Evolutionary conservation across 1,140 invertebrate genomes (phyloP).

Genomic region (Chlorops oryzae): DNA sequence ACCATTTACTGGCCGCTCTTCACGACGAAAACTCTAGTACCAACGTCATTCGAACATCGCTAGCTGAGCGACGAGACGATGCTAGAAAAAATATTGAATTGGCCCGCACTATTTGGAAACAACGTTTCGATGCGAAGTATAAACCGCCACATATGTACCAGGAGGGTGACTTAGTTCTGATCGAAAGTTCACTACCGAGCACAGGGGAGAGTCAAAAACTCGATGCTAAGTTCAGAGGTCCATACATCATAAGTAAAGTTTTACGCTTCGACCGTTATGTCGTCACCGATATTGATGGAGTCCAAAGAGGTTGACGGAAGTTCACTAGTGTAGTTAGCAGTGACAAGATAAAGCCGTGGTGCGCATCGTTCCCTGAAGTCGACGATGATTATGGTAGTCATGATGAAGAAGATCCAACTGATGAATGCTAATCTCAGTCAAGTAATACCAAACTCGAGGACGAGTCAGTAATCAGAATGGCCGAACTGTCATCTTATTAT

Average conservation of each 20-base stretch:
- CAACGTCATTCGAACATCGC: background rate
- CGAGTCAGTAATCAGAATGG: too few species aligned
- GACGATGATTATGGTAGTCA: slow-evolving; percentile 3
- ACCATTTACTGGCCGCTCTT: slow-evolving; percentile 5
- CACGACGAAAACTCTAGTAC: background rate
- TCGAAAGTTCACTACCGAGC: slow-evolving; percentile 18
- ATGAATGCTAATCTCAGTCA: too few species aligned
- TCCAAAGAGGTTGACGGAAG: too few species aligned
- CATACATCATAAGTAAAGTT: slow-evolving; percentile 18
- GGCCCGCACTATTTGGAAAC: slow-evolving; percentile 2
- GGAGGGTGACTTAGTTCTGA: slow-evolving; percentile 22
- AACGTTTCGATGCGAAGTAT: slow-evolving; percentile 5
- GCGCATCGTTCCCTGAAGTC: slow-evolving; percentile 8
- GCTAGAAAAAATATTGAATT: background rate
- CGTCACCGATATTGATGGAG: too few species aligned
- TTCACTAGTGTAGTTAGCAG: slow-evolving; percentile 3
- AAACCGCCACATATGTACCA: too few species aligned
- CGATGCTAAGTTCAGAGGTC: slow-evolving; percentile 24
- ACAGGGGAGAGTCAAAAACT: slow-evolving; percentile 24
- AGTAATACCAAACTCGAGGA: too few species aligned
- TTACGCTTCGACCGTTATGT: slow-evolving; percentile 17
- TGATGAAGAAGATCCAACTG: background rate
- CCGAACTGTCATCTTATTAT: too few species aligned
- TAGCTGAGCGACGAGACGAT: background rate
- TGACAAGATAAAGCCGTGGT: slow-evolving; percentile 21